Conservation (phyloP, 2,797 vertebrate species). For the Aldrovandia affinis region DNA sequence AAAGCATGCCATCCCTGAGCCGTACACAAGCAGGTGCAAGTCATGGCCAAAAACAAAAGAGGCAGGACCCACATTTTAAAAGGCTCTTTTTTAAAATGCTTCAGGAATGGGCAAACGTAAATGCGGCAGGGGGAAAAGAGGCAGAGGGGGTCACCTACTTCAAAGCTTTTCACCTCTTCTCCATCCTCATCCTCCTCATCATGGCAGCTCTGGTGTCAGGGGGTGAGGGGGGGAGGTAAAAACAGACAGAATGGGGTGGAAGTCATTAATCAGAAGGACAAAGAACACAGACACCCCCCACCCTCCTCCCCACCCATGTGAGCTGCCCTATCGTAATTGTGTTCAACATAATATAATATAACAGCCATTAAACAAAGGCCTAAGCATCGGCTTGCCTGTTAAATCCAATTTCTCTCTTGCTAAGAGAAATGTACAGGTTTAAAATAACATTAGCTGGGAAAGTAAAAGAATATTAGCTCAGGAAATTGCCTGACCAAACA, state of each 20-base stretch:
- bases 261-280: background rate
- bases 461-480: conserved; percentile 16
- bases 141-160: conserved; percentile 74
- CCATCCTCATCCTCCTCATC: conserved; percentile 93
- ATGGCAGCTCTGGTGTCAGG: conserved; percentile 84
- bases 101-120: conserved; percentile 61
- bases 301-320: too few species aligned
- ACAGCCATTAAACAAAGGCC: background rate
- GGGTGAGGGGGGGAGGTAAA: background rate
- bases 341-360: background rate
- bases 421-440: background rate
- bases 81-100: conserved; percentile 26
- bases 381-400: background rate
- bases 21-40: conserved; percentile 67
- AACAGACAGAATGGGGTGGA: background rate
- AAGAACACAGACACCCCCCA: background rate
- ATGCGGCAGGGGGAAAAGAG: conserved; percentile 37
- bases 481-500: background rate
- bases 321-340: background rate
- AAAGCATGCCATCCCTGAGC: conserved; percentile 63
- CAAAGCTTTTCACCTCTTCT: conserved; percentile 95
- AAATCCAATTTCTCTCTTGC: background rate
- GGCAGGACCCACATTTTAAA: conserved; percentile 52
- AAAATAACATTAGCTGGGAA: background rate
- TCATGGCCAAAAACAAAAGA: conserved; percentile 63